Evolutionary conservation across 2,797 vertebrate species (phyloP).

Genomic region (Triplophysa bombifrons): DNA sequence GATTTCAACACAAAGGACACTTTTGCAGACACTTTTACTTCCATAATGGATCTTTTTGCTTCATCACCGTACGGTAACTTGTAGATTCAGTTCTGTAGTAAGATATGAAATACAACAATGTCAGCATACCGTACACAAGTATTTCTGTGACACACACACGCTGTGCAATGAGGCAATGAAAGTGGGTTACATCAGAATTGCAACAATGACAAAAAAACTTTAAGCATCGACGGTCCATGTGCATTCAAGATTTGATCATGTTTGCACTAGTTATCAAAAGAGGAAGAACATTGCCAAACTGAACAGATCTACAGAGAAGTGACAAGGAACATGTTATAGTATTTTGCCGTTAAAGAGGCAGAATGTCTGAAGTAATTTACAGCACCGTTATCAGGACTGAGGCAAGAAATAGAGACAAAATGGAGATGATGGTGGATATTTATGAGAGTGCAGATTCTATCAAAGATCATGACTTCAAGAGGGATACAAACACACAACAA

Average conservation of each 20-base stretch:
- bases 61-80: neutral
- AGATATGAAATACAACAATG: neutral
- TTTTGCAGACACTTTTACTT: too few species aligned
- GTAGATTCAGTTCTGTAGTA: neutral
- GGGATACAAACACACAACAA: neutral
- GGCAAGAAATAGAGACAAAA: neutral
- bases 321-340: neutral
- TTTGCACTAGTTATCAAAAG: neutral
- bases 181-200: neutral
- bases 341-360: neutral
- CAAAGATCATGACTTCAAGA: conserved; percentile 3
- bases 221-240: neutral
- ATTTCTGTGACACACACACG: neutral
- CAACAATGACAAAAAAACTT: neutral
- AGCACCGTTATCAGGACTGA: neutral
- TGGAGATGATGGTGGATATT: neutral
- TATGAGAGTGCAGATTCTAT: conserved; percentile 21
- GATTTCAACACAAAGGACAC: neutral
- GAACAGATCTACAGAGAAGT: neutral
- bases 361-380: neutral
- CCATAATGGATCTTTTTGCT: neutral
- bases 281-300: neutral
- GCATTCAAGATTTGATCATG: neutral
- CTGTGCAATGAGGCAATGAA: neutral
- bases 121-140: neutral